Evolutionary conservation across 2,113 vertebrate genomes (phyloP).

Genomic region (Osmerus mordax): DNA sequence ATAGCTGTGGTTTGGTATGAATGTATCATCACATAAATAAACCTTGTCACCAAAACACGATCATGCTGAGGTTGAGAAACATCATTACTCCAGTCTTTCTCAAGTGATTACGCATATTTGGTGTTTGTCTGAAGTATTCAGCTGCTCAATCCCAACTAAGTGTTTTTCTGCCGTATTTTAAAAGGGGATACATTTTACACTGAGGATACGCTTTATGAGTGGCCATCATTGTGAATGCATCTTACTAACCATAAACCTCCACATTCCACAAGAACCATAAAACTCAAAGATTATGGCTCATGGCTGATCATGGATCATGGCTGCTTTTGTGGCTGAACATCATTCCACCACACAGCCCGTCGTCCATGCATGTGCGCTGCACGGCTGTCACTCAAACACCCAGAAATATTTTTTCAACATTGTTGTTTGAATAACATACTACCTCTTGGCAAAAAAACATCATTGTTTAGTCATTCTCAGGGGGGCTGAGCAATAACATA

Average conservation of each 20-base stretch:
- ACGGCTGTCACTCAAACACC: constrained; percentile 41
- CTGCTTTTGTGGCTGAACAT: constrained; percentile 18
- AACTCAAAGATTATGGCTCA: neutral
- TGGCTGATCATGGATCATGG: too few relatives aligned
- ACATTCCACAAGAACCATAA: neutral
- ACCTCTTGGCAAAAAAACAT: constrained; percentile 53
- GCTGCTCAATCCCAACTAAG: neutral
- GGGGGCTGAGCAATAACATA: constrained; percentile 36
- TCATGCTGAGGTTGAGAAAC: too few relatives aligned
- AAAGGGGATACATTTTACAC: neutral
- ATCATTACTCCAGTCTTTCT: too few relatives aligned
- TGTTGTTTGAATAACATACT: constrained; percentile 59
- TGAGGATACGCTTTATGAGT: neutral
- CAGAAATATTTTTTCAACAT: constrained; percentile 35
- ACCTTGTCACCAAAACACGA: too few relatives aligned
- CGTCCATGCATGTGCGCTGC: neutral
- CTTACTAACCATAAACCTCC: neutral
- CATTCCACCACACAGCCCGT: neutral
- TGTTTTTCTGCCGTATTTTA: neutral
- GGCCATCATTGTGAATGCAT: neutral
- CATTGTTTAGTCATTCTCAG: constrained; percentile 36
- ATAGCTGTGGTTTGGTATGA: constrained; percentile 15
- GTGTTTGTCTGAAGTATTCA: neutral
- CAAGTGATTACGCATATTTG: too few relatives aligned
- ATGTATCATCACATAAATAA: too few relatives aligned